A percentile compares a stretch with the other conserved stretches of the same genome.
Conservation (phyloP, 2,113 vertebrate species). For the Poicephalus gulielmi region DNA sequence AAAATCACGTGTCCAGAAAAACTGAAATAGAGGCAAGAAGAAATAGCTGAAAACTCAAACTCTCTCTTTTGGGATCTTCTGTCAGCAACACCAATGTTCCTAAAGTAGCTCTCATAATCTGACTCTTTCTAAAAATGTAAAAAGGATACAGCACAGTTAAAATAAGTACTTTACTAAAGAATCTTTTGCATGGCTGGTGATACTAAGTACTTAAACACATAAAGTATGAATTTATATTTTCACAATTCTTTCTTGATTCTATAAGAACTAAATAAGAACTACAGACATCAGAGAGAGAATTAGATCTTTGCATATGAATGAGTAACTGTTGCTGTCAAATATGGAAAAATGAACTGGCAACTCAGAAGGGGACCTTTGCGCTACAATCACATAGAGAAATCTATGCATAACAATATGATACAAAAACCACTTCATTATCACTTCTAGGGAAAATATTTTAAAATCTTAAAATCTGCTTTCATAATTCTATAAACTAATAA, state of each 20-base stretch:
- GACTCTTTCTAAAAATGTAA: background rate
- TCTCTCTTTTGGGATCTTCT: background rate
- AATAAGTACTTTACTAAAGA: background rate
- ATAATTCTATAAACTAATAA: slow-evolving; percentile 15
- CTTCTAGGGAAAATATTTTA: background rate
- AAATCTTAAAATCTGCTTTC: background rate
- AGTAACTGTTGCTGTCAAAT: background rate
- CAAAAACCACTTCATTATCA: background rate
- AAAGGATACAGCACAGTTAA: background rate
- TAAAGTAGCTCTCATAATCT: background rate
- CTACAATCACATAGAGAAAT: background rate
- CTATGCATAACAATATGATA: background rate
- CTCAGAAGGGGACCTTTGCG: background rate
- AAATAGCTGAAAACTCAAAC: background rate
- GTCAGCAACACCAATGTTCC: background rate
- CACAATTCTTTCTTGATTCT: background rate
- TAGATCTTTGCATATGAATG: background rate
- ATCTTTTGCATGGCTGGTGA: background rate
- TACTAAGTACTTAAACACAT: background rate
- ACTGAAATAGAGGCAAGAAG: background rate
- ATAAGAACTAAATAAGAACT: background rate
- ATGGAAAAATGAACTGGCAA: background rate
- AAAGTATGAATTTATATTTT: background rate
- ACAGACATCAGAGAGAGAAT: background rate
- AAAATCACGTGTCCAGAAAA: background rate